A percentile compares a stretch with the other conserved stretches of the same genome.
Evolutionary conservation across 2,113 vertebrate species (phyloP).

Genomic region (Acinonyx jubatus): DNA sequence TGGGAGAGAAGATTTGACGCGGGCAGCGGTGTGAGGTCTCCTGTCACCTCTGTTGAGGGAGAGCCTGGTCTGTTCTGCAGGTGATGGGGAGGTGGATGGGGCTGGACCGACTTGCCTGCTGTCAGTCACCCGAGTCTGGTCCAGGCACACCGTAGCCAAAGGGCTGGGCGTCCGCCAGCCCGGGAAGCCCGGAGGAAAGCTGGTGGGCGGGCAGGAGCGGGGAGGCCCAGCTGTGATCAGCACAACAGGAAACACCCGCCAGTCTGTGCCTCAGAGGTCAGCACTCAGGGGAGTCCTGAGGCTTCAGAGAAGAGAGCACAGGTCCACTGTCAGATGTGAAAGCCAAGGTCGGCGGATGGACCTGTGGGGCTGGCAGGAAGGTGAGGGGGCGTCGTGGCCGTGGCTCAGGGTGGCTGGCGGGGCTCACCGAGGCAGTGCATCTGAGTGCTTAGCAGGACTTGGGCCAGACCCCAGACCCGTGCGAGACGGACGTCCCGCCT

Average conservation of each 20-base stretch:
- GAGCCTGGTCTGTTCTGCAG: not conserved
- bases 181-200: not conserved
- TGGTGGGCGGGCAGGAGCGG: not conserved
- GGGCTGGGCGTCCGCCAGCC: not conserved
- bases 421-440: too few relatives aligned
- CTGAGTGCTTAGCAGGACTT: not conserved
- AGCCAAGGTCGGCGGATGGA: not conserved
- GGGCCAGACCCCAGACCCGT: not conserved
- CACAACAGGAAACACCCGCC: not conserved
- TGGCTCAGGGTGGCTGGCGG: too few relatives aligned
- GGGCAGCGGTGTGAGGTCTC: not conserved
- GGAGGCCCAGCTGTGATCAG: not conserved
- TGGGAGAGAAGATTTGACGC: too few relatives aligned
- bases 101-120: not conserved
- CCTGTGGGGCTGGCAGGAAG: not conserved
- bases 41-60: not conserved
- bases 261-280: not conserved
- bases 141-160: not conserved
- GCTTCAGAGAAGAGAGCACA: not conserved
- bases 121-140: not conserved
- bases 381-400: not conserved
- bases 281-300: not conserved
- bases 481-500: not conserved
- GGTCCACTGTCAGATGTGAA: not conserved
- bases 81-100: not conserved